Percentiles rank a stretch among this genome's conserved stretches.
phyloP scores from a whole-genome alignment of 2,113 vertebrate species.

The Bothrops jararaca region DNA sequence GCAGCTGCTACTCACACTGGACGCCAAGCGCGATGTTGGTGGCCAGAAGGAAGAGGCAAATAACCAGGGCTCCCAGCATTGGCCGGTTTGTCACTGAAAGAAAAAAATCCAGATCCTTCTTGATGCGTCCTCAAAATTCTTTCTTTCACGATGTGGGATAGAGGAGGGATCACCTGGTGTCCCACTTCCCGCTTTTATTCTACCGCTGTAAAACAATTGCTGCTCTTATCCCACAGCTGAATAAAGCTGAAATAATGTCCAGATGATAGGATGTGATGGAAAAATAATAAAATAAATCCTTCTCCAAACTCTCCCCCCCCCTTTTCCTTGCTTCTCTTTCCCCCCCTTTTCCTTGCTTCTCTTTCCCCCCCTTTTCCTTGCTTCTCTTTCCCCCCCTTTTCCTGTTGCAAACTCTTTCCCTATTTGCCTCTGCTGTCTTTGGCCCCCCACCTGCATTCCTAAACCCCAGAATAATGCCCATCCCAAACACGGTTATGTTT shows the following conservation, averaged over 20 bases:
- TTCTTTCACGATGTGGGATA: neutral
- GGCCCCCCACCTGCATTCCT: neutral
- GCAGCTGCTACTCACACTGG: constrained; percentile 49
- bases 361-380: neutral
- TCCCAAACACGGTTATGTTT: neutral
- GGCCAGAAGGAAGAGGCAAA: constrained; percentile 38
- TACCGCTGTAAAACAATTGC: neutral
- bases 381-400: neutral
- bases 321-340: neutral
- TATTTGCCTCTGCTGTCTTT: neutral
- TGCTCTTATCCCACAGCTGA: neutral
- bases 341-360: neutral
- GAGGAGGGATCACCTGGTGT: neutral
- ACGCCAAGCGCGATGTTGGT: constrained; percentile 45
- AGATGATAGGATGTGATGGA: neutral
- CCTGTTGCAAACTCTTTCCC: neutral
- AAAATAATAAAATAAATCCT: neutral
- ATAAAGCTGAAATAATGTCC: neutral
- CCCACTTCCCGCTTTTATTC: neutral
- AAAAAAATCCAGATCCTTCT: neutral
- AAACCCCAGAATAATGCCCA: neutral
- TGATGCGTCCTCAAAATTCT: neutral
- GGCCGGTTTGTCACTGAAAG: constrained; percentile 17
- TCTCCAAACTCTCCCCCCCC: neutral
- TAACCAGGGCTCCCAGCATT: constrained; percentile 28